These are phyloP conservation scores for Drosophila barbarae DNA, from an alignment of 2,888 invertebrate species.

Conservation along the genomic window DNA sequence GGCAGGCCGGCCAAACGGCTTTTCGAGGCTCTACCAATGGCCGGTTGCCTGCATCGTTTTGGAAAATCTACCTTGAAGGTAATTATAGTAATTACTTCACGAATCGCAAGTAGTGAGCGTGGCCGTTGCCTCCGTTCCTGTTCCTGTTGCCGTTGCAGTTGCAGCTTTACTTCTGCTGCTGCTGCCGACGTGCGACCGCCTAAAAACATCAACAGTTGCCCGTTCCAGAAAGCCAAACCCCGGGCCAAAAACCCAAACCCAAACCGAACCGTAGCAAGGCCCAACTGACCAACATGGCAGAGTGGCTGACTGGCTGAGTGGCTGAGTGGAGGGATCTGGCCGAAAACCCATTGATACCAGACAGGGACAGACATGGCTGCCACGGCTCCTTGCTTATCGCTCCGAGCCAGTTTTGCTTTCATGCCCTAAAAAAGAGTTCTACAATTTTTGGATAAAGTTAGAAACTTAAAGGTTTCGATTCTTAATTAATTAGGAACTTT, in stretches of 20 bases:
- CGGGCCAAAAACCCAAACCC: constrained; percentile 29
- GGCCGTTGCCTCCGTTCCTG: constrained; percentile 48
- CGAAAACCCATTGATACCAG: constrained; percentile 69
- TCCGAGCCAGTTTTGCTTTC: constrained; percentile 17
- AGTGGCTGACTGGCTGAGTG: constrained; percentile 36
- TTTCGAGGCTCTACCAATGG: constrained; percentile 45
- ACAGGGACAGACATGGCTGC: constrained; percentile 45
- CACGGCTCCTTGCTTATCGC: constrained; percentile 56
- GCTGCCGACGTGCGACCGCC: constrained; percentile 76
- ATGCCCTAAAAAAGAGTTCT: not conserved
- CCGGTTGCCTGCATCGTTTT: constrained; percentile 67
- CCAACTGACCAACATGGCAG: constrained; percentile 60
- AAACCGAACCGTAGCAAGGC: not conserved
- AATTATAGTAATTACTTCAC: constrained; percentile 79
- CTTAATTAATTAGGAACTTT: too few relatives aligned
- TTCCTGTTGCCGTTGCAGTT: constrained; percentile 36
- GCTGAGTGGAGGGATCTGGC: constrained; percentile 38
- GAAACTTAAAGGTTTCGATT: too few relatives aligned
- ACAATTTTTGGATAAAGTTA: rapidly evolving
- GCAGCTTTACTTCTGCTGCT: constrained; percentile 34
- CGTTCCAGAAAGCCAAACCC: constrained; percentile 46
- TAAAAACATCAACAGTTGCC: constrained; percentile 77
- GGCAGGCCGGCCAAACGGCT: constrained; percentile 49
- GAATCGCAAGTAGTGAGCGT: constrained; percentile 77
- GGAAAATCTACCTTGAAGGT: constrained; percentile 79